Evolutionary conservation across 1,140 invertebrate genomes (phyloP).

Genomic region (Dreissena polymorpha): DNA sequence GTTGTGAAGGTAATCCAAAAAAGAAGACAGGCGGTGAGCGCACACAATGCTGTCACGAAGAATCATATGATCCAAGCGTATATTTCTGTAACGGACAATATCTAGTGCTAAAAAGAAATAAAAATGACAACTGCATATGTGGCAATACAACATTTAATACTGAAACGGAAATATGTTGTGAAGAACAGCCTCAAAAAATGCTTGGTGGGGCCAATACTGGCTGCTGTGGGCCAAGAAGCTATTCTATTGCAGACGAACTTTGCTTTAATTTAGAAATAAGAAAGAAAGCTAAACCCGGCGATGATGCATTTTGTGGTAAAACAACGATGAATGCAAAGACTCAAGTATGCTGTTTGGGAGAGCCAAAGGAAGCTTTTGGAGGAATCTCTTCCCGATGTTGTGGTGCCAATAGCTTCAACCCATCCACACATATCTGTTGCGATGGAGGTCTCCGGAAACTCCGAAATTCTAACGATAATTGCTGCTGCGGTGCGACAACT

Average conservation of each 20-base stretch:
- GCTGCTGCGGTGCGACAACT: conserved; percentile 51
- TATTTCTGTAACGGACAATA: conserved; percentile 18
- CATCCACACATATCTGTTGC: conserved; percentile 27
- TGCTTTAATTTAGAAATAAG: conserved; percentile 44
- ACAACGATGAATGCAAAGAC: conserved; percentile 42
- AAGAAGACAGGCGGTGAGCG: conserved; percentile 34
- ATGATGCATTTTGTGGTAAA: conserved; percentile 47
- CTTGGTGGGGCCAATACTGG: conserved; percentile 33
- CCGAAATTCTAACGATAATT: conserved; percentile 36
- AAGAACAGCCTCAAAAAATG: conserved; percentile 12
- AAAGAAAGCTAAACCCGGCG: conserved; percentile 25
- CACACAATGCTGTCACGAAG: conserved; percentile 39
- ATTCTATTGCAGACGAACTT: conserved; percentile 21
- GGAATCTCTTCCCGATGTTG: conserved; percentile 36
- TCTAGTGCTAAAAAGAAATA: conserved; percentile 35
- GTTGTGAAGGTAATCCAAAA: conserved; percentile 39
- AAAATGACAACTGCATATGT: conserved; percentile 44
- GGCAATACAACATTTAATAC: conserved; percentile 47
- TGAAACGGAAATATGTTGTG: conserved; percentile 46
- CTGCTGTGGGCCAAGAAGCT: conserved; percentile 38
- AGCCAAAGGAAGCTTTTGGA: conserved; percentile 12
- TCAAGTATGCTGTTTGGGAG: conserved; percentile 40
- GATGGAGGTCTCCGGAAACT: conserved; percentile 6
- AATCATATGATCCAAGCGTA: conserved; percentile 39
- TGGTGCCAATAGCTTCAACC: conserved; percentile 22